Conservation (phyloP, 2,797 vertebrate species). For the Poeciliopsis turneri region DNA sequence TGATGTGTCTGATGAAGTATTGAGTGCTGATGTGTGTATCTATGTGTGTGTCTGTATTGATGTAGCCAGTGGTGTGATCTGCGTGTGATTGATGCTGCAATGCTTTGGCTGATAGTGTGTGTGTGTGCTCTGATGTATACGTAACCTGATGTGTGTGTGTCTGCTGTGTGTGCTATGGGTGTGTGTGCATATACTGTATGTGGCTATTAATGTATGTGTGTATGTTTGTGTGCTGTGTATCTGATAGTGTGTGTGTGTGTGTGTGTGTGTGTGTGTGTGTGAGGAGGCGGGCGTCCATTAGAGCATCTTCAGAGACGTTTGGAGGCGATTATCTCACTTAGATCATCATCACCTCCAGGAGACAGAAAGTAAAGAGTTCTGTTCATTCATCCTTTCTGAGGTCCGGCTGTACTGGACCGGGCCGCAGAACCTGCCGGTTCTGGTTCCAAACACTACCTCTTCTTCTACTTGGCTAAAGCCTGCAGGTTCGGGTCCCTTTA, state of each 20-base stretch:
- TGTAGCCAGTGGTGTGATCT: too few species aligned
- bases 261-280: constrained; percentile 17
- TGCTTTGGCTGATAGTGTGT: too few species aligned
- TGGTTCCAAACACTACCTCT: background rate
- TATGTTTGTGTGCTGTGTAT: too few species aligned
- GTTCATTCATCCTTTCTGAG: constrained; percentile 58
- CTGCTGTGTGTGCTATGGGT: too few species aligned
- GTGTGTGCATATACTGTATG: background rate
- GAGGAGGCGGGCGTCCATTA: constrained; percentile 54
- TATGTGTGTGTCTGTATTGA: too few species aligned
- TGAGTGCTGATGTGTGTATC: too few species aligned
- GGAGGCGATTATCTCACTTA: constrained; percentile 65
- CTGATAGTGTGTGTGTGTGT: too few species aligned
- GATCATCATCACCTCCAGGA: constrained; percentile 48
- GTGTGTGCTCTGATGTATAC: too few species aligned
- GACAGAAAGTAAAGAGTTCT: constrained; percentile 28
- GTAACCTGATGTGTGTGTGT: constrained; percentile 4
- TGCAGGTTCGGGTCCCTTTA: background rate
- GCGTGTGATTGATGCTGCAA: too few species aligned
- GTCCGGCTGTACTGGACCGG: constrained; percentile 2
- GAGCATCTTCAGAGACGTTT: constrained; percentile 39
- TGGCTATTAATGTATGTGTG: too few species aligned
- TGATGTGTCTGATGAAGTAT: too few species aligned
- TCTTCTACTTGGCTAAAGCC: background rate
- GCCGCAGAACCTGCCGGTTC: background rate